Conservation (phyloP, 2,888 invertebrate genomes). For the Theretra japonica region DNA sequence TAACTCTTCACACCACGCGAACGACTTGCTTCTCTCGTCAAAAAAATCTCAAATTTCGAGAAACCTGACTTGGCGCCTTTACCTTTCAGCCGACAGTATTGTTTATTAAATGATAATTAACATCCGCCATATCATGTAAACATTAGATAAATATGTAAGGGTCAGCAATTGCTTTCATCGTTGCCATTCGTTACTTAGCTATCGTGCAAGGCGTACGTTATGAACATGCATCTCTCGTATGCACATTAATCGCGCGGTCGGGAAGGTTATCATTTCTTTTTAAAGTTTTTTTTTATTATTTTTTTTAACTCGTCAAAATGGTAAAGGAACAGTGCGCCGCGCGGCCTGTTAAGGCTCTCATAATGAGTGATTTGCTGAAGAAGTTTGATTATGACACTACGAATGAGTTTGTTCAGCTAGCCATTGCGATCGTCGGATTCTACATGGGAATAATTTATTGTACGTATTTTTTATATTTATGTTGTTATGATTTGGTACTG, state of each 20-base stretch:
- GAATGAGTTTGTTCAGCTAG: conserved; percentile 71
- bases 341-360: conserved; percentile 72
- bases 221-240: conserved; percentile 55
- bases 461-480: conserved; percentile 60
- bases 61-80: conserved; percentile 10
- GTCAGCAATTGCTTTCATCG: conserved; percentile 51
- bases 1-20: no score
- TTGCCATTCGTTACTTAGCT: conserved; percentile 50
- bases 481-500: no score
- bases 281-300: conserved; percentile 46
- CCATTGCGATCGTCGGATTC: conserved; percentile 68
- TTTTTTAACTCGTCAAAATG: conserved; percentile 53
- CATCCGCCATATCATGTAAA: conserved; percentile 28
- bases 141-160: conserved; percentile 47
- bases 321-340: conserved; percentile 74
- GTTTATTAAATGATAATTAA: conserved; percentile 34
- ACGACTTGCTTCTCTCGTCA: no score
- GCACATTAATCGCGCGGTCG: conserved; percentile 64
- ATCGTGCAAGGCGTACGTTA: conserved; percentile 56
- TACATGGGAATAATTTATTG: conserved; percentile 74
- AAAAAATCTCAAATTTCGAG: not conserved
- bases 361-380: conserved; percentile 79
- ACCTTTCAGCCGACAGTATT: conserved; percentile 30
- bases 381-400: conserved; percentile 71
- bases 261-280: conserved; percentile 73